Evolutionary conservation across 2,113 vertebrate genomes (phyloP).

Genomic region (Columbina picui): DNA sequence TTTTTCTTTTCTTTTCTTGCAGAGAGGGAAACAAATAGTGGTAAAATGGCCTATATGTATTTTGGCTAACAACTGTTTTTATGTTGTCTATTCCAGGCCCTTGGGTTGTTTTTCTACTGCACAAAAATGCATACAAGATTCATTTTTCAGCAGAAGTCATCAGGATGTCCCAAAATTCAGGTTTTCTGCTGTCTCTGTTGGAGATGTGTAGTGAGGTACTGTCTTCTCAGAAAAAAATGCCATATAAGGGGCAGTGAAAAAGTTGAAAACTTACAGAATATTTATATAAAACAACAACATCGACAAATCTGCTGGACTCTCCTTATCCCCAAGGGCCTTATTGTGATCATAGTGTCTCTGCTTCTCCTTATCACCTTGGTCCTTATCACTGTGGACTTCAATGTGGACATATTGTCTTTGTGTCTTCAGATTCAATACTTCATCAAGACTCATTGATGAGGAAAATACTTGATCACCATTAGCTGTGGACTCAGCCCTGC

Average conservation of each 20-base stretch:
- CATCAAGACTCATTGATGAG: not conserved
- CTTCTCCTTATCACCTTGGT: not conserved
- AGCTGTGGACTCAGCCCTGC: not conserved
- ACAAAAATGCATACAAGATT: not conserved
- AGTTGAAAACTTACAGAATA: not conserved
- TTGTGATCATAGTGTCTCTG: not conserved
- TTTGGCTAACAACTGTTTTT: not conserved
- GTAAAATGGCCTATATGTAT: not conserved
- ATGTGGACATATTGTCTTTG: not conserved
- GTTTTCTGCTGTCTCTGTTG: not conserved
- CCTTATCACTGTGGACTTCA: not conserved
- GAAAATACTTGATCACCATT: not conserved
- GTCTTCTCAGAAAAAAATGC: not conserved
- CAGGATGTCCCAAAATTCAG: not conserved
- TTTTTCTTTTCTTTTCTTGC: slow-evolving; percentile 37
- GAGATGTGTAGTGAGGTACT: not conserved
- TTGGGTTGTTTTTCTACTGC: not conserved
- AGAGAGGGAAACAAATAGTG: not conserved
- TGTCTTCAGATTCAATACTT: not conserved
- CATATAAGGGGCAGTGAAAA: not conserved
- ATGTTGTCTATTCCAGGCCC: not conserved
- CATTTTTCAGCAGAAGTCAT: not conserved
- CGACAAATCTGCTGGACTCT: not conserved
- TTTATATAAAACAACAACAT: not conserved
- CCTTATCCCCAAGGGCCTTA: not conserved